Percentiles rank a stretch among this genome's conserved stretches.
phyloP scores from a whole-genome alignment of 1,140 invertebrate species.

The Drosophila prosaltans region DNA sequence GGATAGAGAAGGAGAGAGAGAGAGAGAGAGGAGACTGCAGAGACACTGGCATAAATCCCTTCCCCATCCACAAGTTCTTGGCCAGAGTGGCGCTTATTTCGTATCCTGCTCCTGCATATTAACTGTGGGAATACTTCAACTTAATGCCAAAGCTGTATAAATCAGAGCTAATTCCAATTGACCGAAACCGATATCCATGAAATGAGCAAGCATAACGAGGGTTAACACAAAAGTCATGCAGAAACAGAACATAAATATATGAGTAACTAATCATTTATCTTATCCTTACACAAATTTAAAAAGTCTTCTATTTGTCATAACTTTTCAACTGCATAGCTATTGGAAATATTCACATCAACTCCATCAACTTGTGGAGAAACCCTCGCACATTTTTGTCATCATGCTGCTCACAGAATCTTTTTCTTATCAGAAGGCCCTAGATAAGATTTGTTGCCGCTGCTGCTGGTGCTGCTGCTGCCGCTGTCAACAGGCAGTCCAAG shows the following conservation, averaged over 20 bases:
- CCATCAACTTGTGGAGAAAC: neutral
- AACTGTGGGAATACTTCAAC: neutral
- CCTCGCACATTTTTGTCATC: neutral
- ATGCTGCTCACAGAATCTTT: neutral
- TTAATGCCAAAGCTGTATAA: neutral
- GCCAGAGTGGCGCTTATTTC: conserved; percentile 2
- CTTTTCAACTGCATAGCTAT: no score
- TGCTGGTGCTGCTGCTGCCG: neutral
- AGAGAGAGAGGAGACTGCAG: no score
- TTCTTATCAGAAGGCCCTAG: neutral
- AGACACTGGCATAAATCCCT: neutral
- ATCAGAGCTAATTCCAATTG: conserved; percentile 4
- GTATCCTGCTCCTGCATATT: conserved; percentile 2
- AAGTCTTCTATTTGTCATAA: no score
- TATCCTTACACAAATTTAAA: no score
- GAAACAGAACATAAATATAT: no score
- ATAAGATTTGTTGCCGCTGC: neutral
- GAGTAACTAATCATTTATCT: no score
- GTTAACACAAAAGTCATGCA: neutral
- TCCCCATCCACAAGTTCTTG: neutral
- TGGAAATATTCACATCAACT: no score
- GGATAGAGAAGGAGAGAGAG: neutral
- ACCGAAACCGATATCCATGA: neutral
- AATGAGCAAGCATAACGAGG: neutral
- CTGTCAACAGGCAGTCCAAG: conserved; percentile 39